Base-by-base conservation (phyloP, 2,888 invertebrate genomes). In the Apoderus coryli region DNA sequence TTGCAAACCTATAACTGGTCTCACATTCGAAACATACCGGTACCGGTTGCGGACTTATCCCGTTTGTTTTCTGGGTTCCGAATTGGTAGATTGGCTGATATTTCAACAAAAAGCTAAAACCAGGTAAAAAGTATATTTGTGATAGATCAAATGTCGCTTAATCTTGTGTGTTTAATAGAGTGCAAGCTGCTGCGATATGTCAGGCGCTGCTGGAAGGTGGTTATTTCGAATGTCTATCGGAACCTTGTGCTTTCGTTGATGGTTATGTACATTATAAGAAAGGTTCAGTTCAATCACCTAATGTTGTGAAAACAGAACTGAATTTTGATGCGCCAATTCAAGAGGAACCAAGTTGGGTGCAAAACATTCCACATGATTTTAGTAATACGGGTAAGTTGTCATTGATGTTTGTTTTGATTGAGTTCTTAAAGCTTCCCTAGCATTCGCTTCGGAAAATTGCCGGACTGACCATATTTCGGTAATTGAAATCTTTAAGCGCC, bases 31-130 rank as follows among this genome's bases (percentile, higher is more conserved):
- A 42, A 69, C 65, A 10, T 72, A 73, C 46, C 60, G 82, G 36
- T 75, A 79, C 47, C 68, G 80, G 12, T 61, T 84, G 10, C 69
- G 79, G 38, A 73, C 75, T 37, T 80, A 79, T 54, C 67, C 67
- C 35, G 71, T 72, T 28, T 82, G 84, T 41, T 77, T 85, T 59
- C 64, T 77, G 10, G 86, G 85, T 2, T 74, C 72, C 34, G 81
- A 85, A 47, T 57, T 88, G 7, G 72, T 86, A 3, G 82, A 85
- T 49, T 88, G 86, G 86, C 62, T 88, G 10, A 70, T 84, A 49
- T 67, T 71, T 29, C 77, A 81, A 46, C 77, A 80, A 36, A 75
- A 73, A 50, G 76, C 78, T 22, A 72, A 74, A 29, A 76, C 74
- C 1, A 72, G 81, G 82, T 79, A 54, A 4, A 5, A 11, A 7